A percentile compares a stretch with the other conserved stretches of the same genome.
phyloP scores from a whole-genome alignment of 2,888 invertebrate genomes.

The Synergus japonicus region DNA sequence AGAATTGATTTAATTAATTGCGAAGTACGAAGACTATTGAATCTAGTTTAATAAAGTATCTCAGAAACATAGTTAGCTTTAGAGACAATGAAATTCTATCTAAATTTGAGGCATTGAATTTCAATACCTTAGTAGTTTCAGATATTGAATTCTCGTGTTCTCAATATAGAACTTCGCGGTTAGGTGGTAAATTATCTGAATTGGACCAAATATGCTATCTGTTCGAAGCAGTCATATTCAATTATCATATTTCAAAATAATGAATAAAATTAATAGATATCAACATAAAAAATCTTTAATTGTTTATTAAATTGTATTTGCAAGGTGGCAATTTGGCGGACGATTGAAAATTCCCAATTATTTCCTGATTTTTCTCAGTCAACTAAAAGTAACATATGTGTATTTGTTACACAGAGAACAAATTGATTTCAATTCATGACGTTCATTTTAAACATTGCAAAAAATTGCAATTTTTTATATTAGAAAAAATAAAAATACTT shows the following conservation, averaged over 20 bases:
- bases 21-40: not conserved
- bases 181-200: constrained; percentile 20
- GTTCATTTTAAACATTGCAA: too few relatives aligned
- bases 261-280: not conserved
- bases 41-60: not conserved
- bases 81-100: not conserved
- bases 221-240: not conserved
- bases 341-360: too few relatives aligned
- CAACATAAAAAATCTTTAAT: too few relatives aligned
- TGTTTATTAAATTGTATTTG: too few relatives aligned
- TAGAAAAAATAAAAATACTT: too few relatives aligned
- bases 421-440: too few relatives aligned
- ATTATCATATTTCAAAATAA: not conserved
- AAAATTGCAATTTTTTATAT: too few relatives aligned
- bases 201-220: not conserved
- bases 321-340: too few relatives aligned
- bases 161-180: not conserved
- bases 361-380: too few relatives aligned
- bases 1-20: not conserved
- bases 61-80: not conserved
- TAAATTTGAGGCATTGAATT: constrained; percentile 4
- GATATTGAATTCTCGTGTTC: not conserved
- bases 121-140: constrained; percentile 2
- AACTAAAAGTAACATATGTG: too few relatives aligned
- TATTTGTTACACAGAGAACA: too few relatives aligned